Percentiles rank a stretch among this genome's conserved stretches.
These are phyloP conservation scores for Manis javanica DNA, from an alignment of 2,797 vertebrate genomes.

Conservation along the genomic window DNA sequence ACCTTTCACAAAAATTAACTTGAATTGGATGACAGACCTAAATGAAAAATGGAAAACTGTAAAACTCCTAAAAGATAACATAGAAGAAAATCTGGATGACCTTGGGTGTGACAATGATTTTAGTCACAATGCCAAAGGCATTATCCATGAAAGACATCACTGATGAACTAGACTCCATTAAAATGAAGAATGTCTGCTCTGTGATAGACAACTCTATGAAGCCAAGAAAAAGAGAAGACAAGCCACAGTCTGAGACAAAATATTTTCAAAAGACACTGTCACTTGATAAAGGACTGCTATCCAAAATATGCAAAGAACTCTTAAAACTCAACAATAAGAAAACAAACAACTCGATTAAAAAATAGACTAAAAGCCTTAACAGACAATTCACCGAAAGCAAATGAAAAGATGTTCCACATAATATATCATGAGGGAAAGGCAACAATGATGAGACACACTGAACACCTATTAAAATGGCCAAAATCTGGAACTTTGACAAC, in stretches of 20 bases:
- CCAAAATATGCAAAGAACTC: not conserved
- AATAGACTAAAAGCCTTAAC: not conserved
- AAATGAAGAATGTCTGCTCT: not conserved
- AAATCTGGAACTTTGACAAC: not conserved
- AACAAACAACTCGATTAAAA: not conserved
- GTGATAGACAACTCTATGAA: not conserved
- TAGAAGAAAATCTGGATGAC: not conserved
- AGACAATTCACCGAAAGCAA: too few relatives aligned
- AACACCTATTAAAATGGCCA: not conserved
- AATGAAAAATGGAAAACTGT: not conserved
- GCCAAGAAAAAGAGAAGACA: not conserved
- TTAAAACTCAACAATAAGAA: not conserved
- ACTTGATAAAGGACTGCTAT: not conserved
- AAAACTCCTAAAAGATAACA: not conserved
- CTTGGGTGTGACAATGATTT: not conserved
- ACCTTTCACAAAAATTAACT: not conserved
- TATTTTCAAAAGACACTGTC: not conserved
- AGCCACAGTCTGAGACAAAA: not conserved
- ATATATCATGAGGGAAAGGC: not conserved
- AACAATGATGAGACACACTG: not conserved
- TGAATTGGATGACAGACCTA: not conserved
- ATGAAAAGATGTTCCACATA: not conserved
- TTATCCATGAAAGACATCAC: not conserved
- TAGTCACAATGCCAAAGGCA: not conserved
- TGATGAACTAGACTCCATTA: not conserved